Percentiles rank a stretch among this genome's conserved stretches.
Conservation (phyloP, 2,888 invertebrate species). For the Xanthia togata region DNA sequence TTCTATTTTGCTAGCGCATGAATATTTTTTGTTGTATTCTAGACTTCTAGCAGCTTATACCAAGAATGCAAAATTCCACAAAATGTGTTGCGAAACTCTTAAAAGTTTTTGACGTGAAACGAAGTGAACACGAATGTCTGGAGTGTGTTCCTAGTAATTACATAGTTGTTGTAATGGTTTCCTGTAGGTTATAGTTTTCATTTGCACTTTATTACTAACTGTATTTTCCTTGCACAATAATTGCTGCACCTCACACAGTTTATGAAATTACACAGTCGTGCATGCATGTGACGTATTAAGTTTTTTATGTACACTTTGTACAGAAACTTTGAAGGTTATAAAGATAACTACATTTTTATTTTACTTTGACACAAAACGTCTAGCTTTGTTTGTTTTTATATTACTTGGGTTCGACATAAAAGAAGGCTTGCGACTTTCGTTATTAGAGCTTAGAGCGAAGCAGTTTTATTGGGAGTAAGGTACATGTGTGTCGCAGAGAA, state of each 20-base stretch:
- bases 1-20: slow-evolving; percentile 31
- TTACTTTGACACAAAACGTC: neutral
- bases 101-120: slow-evolving; percentile 35
- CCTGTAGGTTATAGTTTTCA: slow-evolving; percentile 28
- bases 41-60: slow-evolving; percentile 7
- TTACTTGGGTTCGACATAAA: slow-evolving; percentile 40
- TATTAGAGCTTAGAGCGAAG: slow-evolving; percentile 31
- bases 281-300: neutral
- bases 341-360: slow-evolving; percentile 12
- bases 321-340: slow-evolving; percentile 14
- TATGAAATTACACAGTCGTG: slow-evolving; percentile 35
- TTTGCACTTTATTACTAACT: slow-evolving; percentile 36
- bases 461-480: slow-evolving; percentile 35
- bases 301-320: neutral
- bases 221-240: slow-evolving; percentile 29
- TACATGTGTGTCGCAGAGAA: slow-evolving; percentile 30
- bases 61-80: slow-evolving; percentile 41
- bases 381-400: slow-evolving; percentile 17
- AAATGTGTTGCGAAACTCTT: slow-evolving; percentile 12
- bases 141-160: slow-evolving; percentile 41
- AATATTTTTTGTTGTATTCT: slow-evolving; percentile 38
- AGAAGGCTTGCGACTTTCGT: slow-evolving; percentile 31
- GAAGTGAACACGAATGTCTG: slow-evolving; percentile 25
- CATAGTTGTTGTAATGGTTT: slow-evolving; percentile 33
- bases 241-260: slow-evolving; percentile 22